Evolutionary conservation across 2,888 invertebrate genomes (phyloP), one percentile per base, ranked within the genome.

Genomic region (Drosophila dives): DNA sequence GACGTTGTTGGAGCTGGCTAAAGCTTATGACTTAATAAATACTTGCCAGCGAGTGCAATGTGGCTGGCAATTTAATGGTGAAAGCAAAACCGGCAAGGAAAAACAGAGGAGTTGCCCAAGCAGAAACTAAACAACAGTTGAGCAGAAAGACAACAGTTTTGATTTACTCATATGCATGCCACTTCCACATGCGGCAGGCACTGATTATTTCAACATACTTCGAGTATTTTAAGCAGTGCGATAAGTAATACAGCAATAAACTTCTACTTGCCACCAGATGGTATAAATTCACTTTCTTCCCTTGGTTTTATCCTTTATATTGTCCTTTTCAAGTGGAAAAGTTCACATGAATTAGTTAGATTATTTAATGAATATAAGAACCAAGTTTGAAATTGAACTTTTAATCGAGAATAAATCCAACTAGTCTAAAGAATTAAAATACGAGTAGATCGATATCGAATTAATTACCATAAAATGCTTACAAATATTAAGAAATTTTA

Each of bases 31-130:
- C 85, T 85, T 85, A 84, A 85, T 85, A 85, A 85, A 85, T 86
- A 89, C 89, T 81, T 85, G 62, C 77, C 80, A 80, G 77, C 60
- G 88, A 64, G 83, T 75, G 84, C 86, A 70, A 76, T 81, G 87
- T 79, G 89, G 82, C 87, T 85, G 82, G 85, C 87, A 85, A 89
- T 85, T 84, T 85, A 85, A 89, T 85, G 89, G 86, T 80, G 80
- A 81, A 72, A 80, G 81, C 80, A 86, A 81, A 81, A 29, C 81
- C 81, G 87, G 81, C 77, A 79, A 62, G 70, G 63, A 50, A 70
- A 69, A 65, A 54, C 49, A 53, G 53, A 70, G 59, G 58, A 77
- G 65, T 45, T 49, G 49, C 38, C 59, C 29, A 20, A 36, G 58
- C 23, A 26, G n/a, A 51, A n/a, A 40, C n/a, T 6, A 12, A 38